phyloP scores from a whole-genome alignment of 2,113 vertebrate genomes.

The Nesoenas mayeri region DNA sequence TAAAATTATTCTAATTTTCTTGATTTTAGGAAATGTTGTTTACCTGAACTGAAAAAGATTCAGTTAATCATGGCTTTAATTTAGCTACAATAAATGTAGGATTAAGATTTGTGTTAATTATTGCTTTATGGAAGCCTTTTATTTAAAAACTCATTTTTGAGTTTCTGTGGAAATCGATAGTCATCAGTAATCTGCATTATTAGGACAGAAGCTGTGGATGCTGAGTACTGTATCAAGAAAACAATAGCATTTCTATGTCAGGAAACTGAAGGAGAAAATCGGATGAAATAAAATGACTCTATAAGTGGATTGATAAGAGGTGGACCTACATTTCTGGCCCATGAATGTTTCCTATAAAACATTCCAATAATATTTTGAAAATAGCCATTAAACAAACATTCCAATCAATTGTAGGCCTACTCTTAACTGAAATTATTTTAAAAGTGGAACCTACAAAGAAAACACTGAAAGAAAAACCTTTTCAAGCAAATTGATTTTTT shows the following conservation, averaged over 20 bases:
- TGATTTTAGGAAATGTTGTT: not conserved
- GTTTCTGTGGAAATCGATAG: not conserved
- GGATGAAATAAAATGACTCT: not conserved
- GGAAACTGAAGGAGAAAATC: not conserved
- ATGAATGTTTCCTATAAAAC: not conserved
- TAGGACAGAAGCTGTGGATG: not conserved
- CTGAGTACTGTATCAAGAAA: not conserved
- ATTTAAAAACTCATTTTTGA: not conserved
- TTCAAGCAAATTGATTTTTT: not conserved
- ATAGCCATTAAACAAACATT: not conserved
- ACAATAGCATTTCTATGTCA: not conserved
- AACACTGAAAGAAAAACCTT: not conserved
- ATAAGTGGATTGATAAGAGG: not conserved
- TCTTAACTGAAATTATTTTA: not conserved
- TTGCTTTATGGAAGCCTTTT: not conserved
- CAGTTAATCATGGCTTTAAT: not conserved
- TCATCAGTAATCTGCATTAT: not conserved
- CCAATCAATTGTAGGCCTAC: not conserved
- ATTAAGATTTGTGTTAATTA: not conserved
- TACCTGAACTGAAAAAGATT: not conserved
- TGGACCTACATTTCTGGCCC: not conserved
- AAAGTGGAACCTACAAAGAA: not conserved
- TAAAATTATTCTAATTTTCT: not conserved
- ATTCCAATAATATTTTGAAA: not conserved
- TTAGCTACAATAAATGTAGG: not conserved